These are phyloP conservation scores for Drosophila serrata DNA, from an alignment of 1,140 invertebrate genomes.

Conservation along the genomic window DNA sequence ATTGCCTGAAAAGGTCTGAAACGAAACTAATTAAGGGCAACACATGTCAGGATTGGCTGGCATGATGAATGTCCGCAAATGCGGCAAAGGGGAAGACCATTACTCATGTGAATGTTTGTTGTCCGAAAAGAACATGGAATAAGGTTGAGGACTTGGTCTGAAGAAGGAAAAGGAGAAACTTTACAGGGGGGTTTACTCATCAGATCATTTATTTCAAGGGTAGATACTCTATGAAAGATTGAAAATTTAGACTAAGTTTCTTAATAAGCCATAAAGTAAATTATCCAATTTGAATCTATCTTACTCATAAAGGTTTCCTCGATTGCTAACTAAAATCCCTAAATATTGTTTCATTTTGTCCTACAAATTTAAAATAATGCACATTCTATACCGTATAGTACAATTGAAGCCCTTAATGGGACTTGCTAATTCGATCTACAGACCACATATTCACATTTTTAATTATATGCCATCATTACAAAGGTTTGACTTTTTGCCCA, in stretches of 20 bases:
- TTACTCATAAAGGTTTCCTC: background rate
- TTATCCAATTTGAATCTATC: background rate
- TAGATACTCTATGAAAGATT: background rate
- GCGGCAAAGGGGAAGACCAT: constrained; percentile 48
- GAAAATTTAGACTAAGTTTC: no score
- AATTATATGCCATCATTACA: constrained; percentile 2
- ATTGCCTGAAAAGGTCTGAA: constrained; percentile 15
- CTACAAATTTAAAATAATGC: background rate
- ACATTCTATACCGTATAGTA: background rate
- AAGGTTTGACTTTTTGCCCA: background rate
- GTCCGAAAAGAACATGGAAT: constrained; percentile 18
- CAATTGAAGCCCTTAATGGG: background rate
- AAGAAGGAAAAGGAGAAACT: background rate
- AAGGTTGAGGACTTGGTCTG: background rate
- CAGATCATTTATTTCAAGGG: background rate
- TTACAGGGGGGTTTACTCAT: background rate
- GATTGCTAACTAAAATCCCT: background rate
- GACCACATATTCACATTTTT: background rate
- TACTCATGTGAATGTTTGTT: constrained; percentile 46
- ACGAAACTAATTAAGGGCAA: constrained; percentile 68
- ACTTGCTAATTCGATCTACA: background rate
- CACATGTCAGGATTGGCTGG: constrained; percentile 58
- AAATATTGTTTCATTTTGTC: background rate
- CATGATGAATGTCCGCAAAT: constrained; percentile 68
- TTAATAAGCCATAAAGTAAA: no score